Base-by-base conservation (phyloP, 2,888 invertebrate species). In the Lasiommata megera region DNA sequence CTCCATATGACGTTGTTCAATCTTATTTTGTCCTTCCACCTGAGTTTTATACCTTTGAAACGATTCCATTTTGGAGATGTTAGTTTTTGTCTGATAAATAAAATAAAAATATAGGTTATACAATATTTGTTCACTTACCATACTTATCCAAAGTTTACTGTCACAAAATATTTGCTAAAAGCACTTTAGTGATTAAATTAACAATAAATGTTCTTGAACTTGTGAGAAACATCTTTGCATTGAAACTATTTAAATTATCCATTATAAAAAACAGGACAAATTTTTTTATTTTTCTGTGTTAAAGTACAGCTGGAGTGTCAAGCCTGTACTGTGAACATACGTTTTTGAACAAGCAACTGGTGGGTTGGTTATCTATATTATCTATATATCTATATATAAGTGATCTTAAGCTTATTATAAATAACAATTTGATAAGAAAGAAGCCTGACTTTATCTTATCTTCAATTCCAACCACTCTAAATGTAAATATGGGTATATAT, bases 31-130 rank as follows among this genome's bases (percentile, higher is more conserved):
- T 99, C 99, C 89, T 99, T 99, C 96, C 99, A 98, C 74, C 97
- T 93, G 65, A 99, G 92, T 75, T 98, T 95, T 76, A 99, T 95
- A 66, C 99, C 99, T 92, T 99, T 98, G 93, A 99, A 99, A 78
- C 98, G 95, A 92, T 99, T 99, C 99, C 99, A 99, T 94, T 99
- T 99, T 64, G 99, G 99, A 65, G 99, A 99, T 60, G 99, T 99
- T 88, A 99, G 92, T 92, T 99, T 99, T 92, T 99, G 99, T 93
- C 98, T 98, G 93, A 77, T 82, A 94, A 93, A 74, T 64, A 67
- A 64, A 73, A 65, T 67, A 61, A 69, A 68, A 63, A 63, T 68
- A 63, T n/a, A n/a, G n/a, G n/a, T n/a, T n/a, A 63, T 59, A 65
- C 53, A 67, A 61, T 63, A 56, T 46, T 61, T 62, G 53, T 47